Evolutionary conservation across 2,797 vertebrate genomes (phyloP), one percentile per base, ranked within the genome.

Genomic region (Molossus molossus): DNA sequence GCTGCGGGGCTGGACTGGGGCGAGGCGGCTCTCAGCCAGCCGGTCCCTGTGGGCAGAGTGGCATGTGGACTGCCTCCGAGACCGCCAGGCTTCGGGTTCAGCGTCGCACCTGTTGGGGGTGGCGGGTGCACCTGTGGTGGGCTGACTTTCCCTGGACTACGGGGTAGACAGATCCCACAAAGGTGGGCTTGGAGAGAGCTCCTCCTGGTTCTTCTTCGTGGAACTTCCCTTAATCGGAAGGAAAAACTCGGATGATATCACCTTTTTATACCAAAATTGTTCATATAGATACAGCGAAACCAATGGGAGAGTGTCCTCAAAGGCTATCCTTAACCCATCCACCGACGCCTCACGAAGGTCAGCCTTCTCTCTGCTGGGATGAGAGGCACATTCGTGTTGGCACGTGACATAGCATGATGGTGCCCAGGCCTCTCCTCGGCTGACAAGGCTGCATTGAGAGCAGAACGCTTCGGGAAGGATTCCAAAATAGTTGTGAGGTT

Each of bases 271-370:
- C 92, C 99, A 99, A 90, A 99, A 99, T 98, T 99, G 99, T 94
- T 99, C 99, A 50, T 99, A 99, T 12, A 99, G 99, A 97, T 99
- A 99, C 18, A 99, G 99, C 88, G 99, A 99, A 98, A 99, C 99
- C 98, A 99, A 98, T 4, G 99, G 99, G 96, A 99, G 98, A 0
- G 99, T 99, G 98, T 99, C 99, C 98, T 99, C 99, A 94, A 99
- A 99, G 0, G 99, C 99, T 98, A 99, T 99, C 97, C 99, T 99
- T 97, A 99, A 97, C 50, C 99, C 99, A 85, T 99, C 99, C 45
- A 99, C 99, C 99, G 99, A 99, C 98, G 99, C 99, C 97, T 99
- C 99, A 98, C 99, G 99, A 60, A 99, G 98, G 95, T 99, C 99
- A 96, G 99, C 99, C 29, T 99, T 99, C 97, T 99, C 99, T 97